Conservation (phyloP, 2,888 invertebrate species). For the Plusia festucae region DNA sequence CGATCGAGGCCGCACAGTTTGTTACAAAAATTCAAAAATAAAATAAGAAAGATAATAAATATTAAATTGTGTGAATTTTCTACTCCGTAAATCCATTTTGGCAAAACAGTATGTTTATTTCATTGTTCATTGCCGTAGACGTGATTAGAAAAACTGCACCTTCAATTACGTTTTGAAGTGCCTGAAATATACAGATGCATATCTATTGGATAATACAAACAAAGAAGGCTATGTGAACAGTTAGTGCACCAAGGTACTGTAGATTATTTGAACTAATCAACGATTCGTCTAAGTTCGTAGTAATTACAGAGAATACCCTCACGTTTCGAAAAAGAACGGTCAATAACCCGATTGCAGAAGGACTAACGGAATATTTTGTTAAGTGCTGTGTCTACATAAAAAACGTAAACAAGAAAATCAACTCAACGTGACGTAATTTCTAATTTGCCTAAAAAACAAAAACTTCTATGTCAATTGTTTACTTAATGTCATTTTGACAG, state of each 20-base stretch:
- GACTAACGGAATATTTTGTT: background rate
- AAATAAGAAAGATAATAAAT: background rate
- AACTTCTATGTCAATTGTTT: background rate
- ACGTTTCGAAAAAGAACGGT: background rate
- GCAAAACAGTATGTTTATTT: too few relatives aligned
- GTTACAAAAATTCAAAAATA: background rate
- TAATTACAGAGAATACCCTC: background rate
- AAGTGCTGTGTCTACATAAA: background rate
- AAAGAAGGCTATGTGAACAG: too few relatives aligned
- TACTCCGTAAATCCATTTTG: too few relatives aligned
- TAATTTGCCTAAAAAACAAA: background rate
- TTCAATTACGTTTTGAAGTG: too few relatives aligned
- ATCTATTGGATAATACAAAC: too few relatives aligned
- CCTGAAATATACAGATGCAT: too few relatives aligned
- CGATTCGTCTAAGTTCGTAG: background rate
- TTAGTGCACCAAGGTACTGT: too few relatives aligned
- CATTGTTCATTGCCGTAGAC: too few relatives aligned
- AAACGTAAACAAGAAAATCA: background rate
- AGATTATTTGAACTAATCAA: too few relatives aligned
- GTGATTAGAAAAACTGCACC: too few relatives aligned
- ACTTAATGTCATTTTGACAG: background rate
- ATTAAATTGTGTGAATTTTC: too few relatives aligned
- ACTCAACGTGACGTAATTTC: background rate
- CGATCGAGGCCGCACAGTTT: background rate
- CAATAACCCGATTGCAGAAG: background rate